Conservation (phyloP, 92 coral and sea anemone species). For the Phymanthus crucifer region DNA sequence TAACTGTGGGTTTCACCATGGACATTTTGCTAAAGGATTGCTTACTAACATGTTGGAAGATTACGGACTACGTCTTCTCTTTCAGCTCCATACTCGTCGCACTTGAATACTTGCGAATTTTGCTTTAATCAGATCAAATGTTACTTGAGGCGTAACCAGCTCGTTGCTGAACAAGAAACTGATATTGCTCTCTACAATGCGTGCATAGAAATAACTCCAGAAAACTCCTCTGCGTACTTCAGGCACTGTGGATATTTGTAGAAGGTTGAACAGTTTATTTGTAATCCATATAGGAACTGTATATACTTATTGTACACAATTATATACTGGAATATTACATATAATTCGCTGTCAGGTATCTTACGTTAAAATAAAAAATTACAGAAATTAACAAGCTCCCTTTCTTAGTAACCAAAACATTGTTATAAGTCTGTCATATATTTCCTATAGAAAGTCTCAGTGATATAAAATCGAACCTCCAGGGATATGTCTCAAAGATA, state of each 20-base stretch:
- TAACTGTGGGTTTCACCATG: constrained; percentile 57
- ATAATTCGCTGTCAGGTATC: no score
- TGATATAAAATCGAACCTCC: neutral
- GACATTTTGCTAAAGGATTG: constrained; percentile 26
- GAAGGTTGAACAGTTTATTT: neutral
- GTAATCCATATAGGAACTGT: no score
- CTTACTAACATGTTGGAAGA: constrained; percentile 39
- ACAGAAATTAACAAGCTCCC: no score
- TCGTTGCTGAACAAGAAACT: constrained; percentile 43
- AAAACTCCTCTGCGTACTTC: constrained; percentile 24
- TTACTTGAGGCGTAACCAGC: constrained; percentile 20
- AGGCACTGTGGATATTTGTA: constrained; percentile 43
- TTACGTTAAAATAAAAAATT: no score
- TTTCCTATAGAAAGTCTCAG: constrained; percentile 5
- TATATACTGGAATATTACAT: neutral
- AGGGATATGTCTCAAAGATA: neutral
- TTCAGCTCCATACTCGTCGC: constrained; percentile 33
- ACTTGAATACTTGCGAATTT: constrained; percentile 18
- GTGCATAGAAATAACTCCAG: constrained; percentile 22
- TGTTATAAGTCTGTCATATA: neutral
- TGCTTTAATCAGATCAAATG: constrained; percentile 28
- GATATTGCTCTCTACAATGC: constrained; percentile 29
- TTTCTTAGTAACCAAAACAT: neutral
- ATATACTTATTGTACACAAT: no score
- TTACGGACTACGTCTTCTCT: constrained; percentile 20